phyloP scores from a whole-genome alignment of 1,140 invertebrate species.

The Monomorium pharaonis region DNA sequence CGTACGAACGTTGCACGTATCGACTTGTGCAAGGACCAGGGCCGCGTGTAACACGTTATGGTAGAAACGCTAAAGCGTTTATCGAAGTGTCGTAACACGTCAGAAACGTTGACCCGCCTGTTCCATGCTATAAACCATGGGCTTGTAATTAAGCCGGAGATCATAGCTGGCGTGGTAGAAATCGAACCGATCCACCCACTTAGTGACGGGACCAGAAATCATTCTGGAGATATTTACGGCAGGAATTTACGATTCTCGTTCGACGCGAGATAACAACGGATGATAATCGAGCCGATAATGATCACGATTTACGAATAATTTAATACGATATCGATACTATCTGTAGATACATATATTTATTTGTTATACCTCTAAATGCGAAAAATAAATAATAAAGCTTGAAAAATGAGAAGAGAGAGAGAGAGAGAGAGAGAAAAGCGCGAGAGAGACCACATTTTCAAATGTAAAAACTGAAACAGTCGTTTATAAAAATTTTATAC shows the following conservation, averaged over 20 bases:
- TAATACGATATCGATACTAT: background rate
- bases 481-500: conserved; percentile 22
- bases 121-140: conserved; percentile 57
- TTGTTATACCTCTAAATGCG: background rate
- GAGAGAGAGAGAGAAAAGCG: background rate
- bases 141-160: conserved; percentile 51
- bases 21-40: background rate
- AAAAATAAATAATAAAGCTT: conserved; percentile 7
- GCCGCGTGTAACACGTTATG: conserved; percentile 1
- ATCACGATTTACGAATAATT: conserved; percentile 2
- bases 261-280: conserved; percentile 28
- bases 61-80: conserved; percentile 33
- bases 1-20: background rate
- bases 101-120: conserved; percentile 42
- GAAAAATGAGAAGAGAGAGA: background rate
- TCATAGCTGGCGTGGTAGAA: background rate
- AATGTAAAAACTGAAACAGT: background rate
- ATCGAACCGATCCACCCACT: background rate
- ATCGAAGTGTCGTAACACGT: conserved; percentile 55
- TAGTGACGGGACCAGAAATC: conserved; percentile 31
- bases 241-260: conserved; percentile 40
- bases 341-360: conserved; percentile 16
- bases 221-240: conserved; percentile 40
- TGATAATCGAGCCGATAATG: conserved; percentile 40
- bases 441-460: background rate